Base-by-base conservation (phyloP, 2,888 invertebrate species). In the Notodonta ziczac region DNA sequence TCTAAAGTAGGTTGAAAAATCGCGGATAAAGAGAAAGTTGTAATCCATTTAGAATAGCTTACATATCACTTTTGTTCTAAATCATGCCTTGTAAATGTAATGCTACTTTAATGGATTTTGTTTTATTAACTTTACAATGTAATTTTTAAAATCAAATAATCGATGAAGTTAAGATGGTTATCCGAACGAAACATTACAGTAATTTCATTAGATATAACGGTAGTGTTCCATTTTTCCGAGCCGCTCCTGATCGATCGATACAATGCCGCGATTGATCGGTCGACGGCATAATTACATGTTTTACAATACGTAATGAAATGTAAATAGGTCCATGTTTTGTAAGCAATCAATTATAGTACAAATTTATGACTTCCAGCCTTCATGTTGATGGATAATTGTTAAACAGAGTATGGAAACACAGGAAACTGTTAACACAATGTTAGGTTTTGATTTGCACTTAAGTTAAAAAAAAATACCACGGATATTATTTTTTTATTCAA, bases 231-330 rank as follows among this genome's bases (percentile, higher is more conserved):
- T 70, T 66, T 65, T 66, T 69, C 51, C 62, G 64, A 68, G 62
- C 50, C 59, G 53, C 58, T n/a, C 58, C 62, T 57, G 61, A 68
- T 69, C 58, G 69, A 76, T 74, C 39, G 35, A n/a, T 61, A 71
- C 67, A 53, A 6, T 7, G 13, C 9, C n/a, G 60, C 67, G 70
- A 73, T 68, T 63, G 71, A 73, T 74, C 61, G 66, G 57, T 63
- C 40, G 65, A 69, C 67, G 51, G 54, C 52, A 62, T 70, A 69
- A 71, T 68, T 66, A 48, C 57, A 59, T 61, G 61, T 69, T 65
- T 56, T 61, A 74, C 68, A 73, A 69, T 69, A 52, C 61, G 68
- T 76, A 71, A 76, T 70, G 54, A 54, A 54, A 54, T 54, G 39
- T 39, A 39, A 54, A 54, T 73, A 70, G 44, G 60, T 69, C 16